Evolutionary conservation across 1,140 invertebrate species (phyloP), one percentile per base, ranked within the genome.

Genomic region (Calliopsis andreniformis): DNA sequence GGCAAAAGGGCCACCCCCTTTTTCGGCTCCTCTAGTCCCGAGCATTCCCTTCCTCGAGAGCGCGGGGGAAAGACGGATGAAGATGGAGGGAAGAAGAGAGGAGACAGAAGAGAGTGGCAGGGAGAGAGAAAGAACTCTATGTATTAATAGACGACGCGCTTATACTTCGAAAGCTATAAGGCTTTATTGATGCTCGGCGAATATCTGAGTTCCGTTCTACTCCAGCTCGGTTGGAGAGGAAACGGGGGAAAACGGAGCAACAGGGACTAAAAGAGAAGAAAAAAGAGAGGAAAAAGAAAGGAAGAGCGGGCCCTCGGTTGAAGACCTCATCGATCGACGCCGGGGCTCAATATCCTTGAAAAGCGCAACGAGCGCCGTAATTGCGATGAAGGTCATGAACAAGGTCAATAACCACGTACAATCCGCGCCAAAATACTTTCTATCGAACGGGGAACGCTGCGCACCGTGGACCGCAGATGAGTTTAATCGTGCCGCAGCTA

Each of bases 311-410:
- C 12, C 39, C 35, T 39, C 35, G 35, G 69, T 56, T 53, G 69
- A 66, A 64, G 49, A 58, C 80, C 78, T 75, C 51, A 78, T 72
- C 77, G 80, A 83, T 84, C 68, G 45, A 45, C 56, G 23, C 53
- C 35, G 35, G 59, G 73, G 68, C 62, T 79, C 82, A 72, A 80
- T 84, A 83, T 76, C 82, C 77, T 80, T 83, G 77, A 80, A 84
- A 80, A 83, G 56, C 67, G 45, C 67, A 67, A 59, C 61, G 69
- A 56, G 76, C 66, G 18, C 45, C 70, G 61, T 83, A 83, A 83
- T 83, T 80, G 56, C 78, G 61, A 80, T 64, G 51, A 71, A 70
- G 73, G 69, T 84, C 78, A 81, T 67, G 69, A 77, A 49, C 82
- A 80, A 80, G 80, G 70, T 78, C 78, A 84, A 80, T 84, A 71